These are phyloP conservation scores for Heliconius eleuchia DNA, from an alignment of 1,140 invertebrate species.

Conservation along the genomic window DNA sequence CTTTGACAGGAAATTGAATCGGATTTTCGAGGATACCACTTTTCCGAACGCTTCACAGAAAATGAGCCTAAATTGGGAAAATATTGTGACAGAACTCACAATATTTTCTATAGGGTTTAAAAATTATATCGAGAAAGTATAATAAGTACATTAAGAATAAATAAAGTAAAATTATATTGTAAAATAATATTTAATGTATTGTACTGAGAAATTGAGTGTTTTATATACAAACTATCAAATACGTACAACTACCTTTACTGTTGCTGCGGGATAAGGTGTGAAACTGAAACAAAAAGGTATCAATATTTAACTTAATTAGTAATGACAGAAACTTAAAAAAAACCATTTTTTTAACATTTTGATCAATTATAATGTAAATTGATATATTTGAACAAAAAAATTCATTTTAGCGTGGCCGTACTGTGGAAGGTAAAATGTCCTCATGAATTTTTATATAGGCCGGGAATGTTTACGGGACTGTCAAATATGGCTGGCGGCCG, in stretches of 20 bases:
- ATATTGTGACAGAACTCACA: conserved; percentile 17
- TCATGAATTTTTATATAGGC: conserved; percentile 42
- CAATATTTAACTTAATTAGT: too few species aligned
- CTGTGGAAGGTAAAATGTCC: conserved; percentile 36
- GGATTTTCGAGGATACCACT: conserved; percentile 35
- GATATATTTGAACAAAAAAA: conserved; percentile 16
- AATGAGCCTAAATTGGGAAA: conserved; percentile 25
- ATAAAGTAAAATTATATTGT: neutral
- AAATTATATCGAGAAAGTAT: neutral
- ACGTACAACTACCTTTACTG: too few species aligned
- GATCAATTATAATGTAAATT: neutral
- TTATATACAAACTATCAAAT: too few species aligned
- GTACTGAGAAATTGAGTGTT: too few species aligned
- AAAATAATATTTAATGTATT: too few species aligned
- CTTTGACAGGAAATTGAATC: conserved; percentile 41
- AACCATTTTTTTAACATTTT: neutral
- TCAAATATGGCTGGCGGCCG: conserved; percentile 36
- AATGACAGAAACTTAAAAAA: too few species aligned
- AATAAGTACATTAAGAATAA: neutral
- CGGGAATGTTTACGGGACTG: conserved; percentile 40
- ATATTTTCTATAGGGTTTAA: neutral
- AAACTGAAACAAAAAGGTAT: too few species aligned
- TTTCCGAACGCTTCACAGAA: conserved; percentile 25
- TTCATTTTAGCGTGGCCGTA: conserved; percentile 31
- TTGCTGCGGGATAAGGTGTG: too few species aligned